A percentile compares a stretch with the other conserved stretches of the same genome.
phyloP scores from a whole-genome alignment of 2,888 invertebrate genomes.

The Anthrax anthrax region DNA sequence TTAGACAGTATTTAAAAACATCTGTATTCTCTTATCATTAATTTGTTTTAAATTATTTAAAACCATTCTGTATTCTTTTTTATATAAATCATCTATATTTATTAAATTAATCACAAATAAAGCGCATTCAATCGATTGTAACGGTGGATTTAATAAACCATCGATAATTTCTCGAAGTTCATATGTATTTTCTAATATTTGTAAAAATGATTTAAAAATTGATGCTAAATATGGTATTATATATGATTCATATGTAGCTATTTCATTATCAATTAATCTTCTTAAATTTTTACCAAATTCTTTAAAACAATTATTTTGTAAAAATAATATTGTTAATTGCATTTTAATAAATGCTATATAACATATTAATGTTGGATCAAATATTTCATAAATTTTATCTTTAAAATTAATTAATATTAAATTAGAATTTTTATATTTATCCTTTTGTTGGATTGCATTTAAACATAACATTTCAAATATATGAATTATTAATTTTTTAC shows the following conservation, averaged over 20 bases:
- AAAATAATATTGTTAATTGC: neutral
- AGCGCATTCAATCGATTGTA: neutral
- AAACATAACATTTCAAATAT: neutral
- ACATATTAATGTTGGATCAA: neutral
- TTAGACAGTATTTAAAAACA: neutral
- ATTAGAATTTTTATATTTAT: neutral
- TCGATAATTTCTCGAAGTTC: neutral
- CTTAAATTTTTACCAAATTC: neutral
- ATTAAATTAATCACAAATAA: neutral
- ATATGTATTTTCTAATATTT: no score
- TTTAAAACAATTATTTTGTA: neutral
- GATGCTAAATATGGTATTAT: neutral
- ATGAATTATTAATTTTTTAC: neutral
- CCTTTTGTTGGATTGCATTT: neutral
- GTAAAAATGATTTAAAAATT: neutral
- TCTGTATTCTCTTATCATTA: neutral
- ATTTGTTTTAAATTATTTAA: neutral
- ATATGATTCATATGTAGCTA: neutral
- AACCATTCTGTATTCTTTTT: neutral
- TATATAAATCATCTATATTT: neutral
- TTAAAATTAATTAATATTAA: neutral
- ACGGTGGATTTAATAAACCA: neutral
- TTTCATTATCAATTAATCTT: neutral
- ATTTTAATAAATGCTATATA: neutral
- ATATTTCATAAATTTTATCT: neutral